Evolutionary conservation across 2,797 vertebrate genomes (phyloP).

Genomic region (Babyrousa celebensis): DNA sequence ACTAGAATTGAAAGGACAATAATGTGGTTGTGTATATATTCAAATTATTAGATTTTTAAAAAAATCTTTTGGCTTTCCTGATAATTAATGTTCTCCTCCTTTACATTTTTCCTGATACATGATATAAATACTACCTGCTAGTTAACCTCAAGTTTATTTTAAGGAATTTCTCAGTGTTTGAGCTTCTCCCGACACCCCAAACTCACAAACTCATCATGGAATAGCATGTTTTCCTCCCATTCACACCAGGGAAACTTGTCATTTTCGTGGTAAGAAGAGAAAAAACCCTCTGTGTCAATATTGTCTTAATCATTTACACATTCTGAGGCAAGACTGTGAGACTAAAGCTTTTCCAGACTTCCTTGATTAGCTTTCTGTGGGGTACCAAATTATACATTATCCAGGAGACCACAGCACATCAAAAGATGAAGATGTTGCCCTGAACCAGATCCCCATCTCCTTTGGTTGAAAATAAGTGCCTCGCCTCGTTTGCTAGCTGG

Average conservation of each 20-base stretch:
- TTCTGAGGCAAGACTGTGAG: constrained; percentile 24
- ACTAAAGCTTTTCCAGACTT: constrained; percentile 71
- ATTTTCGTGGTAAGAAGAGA: neutral
- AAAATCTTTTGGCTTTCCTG: neutral
- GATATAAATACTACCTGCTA: neutral
- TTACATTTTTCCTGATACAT: neutral
- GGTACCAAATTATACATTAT: constrained; percentile 59
- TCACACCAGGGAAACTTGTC: constrained; percentile 32
- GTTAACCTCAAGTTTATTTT: constrained; percentile 57
- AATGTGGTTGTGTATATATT: neutral
- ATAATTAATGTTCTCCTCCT: constrained; percentile 35
- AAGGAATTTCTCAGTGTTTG: neutral
- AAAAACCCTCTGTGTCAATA: constrained; percentile 48
- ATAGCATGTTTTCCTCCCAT: neutral
- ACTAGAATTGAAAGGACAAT: neutral
- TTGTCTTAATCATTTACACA: constrained; percentile 73
- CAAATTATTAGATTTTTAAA: neutral
- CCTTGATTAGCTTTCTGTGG: constrained; percentile 64
- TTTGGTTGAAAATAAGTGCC: neutral
- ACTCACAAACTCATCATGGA: neutral
- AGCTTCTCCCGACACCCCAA: neutral
- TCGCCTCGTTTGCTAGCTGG: neutral
- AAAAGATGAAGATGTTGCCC: constrained; percentile 5
- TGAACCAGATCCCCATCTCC: neutral
- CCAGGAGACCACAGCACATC: constrained; percentile 40